Conservation (phyloP, 64 coral and sea anemone species). For the Actinia equina region DNA sequence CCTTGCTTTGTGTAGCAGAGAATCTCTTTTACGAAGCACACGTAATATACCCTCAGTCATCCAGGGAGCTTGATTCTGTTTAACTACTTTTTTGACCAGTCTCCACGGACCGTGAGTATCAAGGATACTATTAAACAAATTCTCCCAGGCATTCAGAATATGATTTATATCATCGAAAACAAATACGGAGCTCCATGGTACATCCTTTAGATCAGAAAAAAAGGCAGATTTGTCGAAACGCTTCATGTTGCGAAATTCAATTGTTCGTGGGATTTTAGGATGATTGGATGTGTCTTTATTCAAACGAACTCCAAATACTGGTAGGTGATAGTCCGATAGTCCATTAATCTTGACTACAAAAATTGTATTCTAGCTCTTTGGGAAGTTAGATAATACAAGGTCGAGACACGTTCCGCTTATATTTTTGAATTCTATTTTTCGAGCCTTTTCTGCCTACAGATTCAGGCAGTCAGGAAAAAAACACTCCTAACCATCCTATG, state of each 20-base stretch:
- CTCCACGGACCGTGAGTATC: conserved; percentile 20
- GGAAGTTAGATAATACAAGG: conserved; percentile 58
- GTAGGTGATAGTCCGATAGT: conserved; percentile 47
- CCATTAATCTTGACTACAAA: conserved; percentile 30
- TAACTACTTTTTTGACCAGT: neutral
- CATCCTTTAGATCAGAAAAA: neutral
- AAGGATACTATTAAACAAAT: neutral
- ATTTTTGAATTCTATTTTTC: neutral
- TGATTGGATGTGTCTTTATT: neutral
- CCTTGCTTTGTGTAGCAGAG: conserved; percentile 21
- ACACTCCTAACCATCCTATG: no score
- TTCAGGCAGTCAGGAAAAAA: no score
- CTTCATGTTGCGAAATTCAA: conserved; percentile 29
- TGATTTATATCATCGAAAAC: conserved; percentile 47
- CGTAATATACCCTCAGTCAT: neutral
- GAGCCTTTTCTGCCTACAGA: neutral
- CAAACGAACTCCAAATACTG: conserved; percentile 38
- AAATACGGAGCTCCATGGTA: conserved; percentile 21
- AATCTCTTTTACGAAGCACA: neutral
- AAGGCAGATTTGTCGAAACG: neutral
- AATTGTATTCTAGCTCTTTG: conserved; percentile 29
- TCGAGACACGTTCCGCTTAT: conserved; percentile 62
- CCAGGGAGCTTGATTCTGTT: neutral
- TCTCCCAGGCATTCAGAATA: conserved; percentile 19
- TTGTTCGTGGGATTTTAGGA: neutral